Evolutionary conservation across 2,797 vertebrate species (phyloP).

Genomic region (Sorex maritimensis): DNA sequence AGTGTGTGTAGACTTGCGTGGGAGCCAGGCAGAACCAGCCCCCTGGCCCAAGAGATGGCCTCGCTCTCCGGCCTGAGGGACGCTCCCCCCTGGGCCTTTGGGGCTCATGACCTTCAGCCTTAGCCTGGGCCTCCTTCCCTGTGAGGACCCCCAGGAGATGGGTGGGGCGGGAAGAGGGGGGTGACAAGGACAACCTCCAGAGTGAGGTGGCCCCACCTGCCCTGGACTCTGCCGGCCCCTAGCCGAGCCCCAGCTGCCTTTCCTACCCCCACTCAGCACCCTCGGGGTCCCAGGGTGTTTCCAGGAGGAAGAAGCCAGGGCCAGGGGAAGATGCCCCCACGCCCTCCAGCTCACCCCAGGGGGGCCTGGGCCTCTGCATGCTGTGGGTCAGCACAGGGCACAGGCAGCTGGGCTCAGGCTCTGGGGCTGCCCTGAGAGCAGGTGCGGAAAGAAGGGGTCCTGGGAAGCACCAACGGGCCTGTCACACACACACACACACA

Average conservation of each 20-base stretch:
- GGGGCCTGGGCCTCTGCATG: no score
- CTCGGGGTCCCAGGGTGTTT: background rate
- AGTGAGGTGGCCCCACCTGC: background rate
- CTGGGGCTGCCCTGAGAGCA: no score
- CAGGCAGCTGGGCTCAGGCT: no score
- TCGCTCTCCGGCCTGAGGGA: background rate
- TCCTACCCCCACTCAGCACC: background rate
- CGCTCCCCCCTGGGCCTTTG: background rate
- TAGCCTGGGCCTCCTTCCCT: background rate
- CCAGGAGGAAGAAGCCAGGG: slow-evolving; percentile 5
- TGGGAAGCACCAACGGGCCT: background rate
- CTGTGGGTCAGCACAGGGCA: no score
- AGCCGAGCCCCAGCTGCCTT: background rate
- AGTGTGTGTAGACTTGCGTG: no score
- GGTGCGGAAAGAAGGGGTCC: background rate
- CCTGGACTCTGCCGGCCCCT: background rate
- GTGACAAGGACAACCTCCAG: background rate
- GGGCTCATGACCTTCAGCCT: rapidly evolving
- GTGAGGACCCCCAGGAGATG: background rate
- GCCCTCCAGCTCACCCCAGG: background rate
- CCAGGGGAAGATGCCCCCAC: background rate
- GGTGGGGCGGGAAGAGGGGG: background rate
- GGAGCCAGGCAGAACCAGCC: no score
- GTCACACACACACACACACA: no score
- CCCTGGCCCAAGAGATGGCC: no score